Evolutionary conservation across 2,797 vertebrate genomes (phyloP), one percentile per base, ranked within the genome.

Genomic region (Tapera naevia): DNA sequence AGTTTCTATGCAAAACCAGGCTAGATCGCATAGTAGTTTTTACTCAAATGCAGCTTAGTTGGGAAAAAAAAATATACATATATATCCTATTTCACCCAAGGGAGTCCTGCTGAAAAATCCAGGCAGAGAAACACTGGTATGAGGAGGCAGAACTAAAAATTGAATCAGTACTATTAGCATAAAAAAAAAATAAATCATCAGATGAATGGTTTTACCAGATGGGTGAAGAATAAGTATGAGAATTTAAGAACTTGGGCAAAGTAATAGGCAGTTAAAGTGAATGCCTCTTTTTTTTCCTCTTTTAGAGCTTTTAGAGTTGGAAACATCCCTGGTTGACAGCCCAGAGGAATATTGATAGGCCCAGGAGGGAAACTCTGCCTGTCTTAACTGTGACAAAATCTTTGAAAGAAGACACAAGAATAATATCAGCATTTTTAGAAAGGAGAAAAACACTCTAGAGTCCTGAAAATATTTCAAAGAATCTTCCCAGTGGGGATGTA

Each of bases 351-450:
- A 88, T 32, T 54, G 88, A 89, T 85, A 67, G 64, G 69, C 70
- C 91, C 91, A 82, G 80, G 86, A 88, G 86, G 82, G 41, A 89
- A 93, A 76, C 45, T 92, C 73, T 84, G 58, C 62, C 70, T 81
- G 37, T 87, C 86, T 92, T 90, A 88, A 84, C 89, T 76, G 35
- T 82, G 83, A 91, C 83, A 94, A 84, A 96, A 80, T 78, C 64
- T 91, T 90, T 94, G 67, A 93, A 82, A 81, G n/a, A 57, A 94
- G 71, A 82, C 39, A 57, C 15, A 76, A 33, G 37, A 86, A 56
- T 61, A 90, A 71, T 25, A 84, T 91, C 93, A 90, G 83, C 91
- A 11, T 64, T 96, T 94, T 95, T 53, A 67, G 75, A 78, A 94
- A 94, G 80, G 60, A 70, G 86, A 94, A 48, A 60, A 95, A n/a